Evolutionary conservation across 2,797 vertebrate species (phyloP).

Genomic region (Oceanodroma leucorhoa): DNA sequence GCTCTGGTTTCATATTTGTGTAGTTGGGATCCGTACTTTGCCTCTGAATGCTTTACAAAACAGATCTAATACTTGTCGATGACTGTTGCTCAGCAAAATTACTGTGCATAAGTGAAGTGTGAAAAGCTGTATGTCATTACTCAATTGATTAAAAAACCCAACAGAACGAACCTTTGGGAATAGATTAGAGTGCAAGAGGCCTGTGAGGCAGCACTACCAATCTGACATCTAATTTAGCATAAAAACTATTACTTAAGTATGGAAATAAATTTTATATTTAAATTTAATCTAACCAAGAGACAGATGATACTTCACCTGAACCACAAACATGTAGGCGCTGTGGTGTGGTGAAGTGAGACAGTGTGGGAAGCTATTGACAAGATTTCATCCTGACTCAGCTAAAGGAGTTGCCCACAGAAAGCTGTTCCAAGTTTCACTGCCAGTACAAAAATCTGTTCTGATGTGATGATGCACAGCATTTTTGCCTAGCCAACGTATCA

Average conservation of each 20-base stretch:
- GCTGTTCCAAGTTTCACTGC: conserved; percentile 18
- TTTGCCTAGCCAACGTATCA: background rate
- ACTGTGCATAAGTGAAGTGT: background rate
- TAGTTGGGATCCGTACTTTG: background rate
- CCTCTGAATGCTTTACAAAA: background rate
- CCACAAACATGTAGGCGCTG: background rate
- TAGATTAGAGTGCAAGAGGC: background rate
- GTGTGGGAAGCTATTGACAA: conserved; percentile 43
- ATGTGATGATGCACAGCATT: background rate
- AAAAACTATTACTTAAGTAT: background rate
- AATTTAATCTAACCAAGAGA: background rate
- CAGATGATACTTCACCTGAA: background rate
- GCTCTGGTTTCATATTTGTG: background rate
- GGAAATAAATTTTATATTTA: background rate
- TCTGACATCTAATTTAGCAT: background rate
- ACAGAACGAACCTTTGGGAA: background rate
- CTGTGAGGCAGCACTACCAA: background rate
- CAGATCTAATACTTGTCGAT: background rate
- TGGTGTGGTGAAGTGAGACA: conserved; percentile 13
- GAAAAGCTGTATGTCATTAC: background rate
- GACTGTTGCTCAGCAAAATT: background rate
- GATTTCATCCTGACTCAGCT: conserved; percentile 48
- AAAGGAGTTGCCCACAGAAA: conserved; percentile 37
- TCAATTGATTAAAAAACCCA: background rate
- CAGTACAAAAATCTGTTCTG: conserved; percentile 42